Evolutionary conservation across 2,797 vertebrate species (phyloP).

Genomic region (Enteromius thamalakanensis): DNA sequence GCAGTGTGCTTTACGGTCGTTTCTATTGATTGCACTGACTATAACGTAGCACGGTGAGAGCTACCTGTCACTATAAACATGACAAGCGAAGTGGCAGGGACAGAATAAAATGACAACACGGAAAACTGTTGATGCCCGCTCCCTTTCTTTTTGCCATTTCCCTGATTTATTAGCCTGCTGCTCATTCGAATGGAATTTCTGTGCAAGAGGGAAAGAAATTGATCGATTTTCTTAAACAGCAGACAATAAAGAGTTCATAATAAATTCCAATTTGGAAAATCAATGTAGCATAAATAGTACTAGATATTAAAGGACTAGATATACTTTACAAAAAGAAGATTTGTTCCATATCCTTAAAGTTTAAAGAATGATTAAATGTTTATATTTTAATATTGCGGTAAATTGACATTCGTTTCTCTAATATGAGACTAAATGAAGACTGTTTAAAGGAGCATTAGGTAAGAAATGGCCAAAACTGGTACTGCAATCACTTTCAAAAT

Average conservation of each 20-base stretch:
- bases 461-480: too few relatives aligned
- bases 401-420: neutral
- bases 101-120: conserved; percentile 22
- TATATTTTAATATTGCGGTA: neutral
- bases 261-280: neutral
- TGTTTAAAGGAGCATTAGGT: too few relatives aligned
- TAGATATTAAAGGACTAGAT: neutral
- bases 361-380: neutral
- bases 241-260: neutral
- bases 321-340: neutral
- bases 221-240: neutral
- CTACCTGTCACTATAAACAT: conserved; percentile 54
- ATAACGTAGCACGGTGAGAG: conserved; percentile 13
- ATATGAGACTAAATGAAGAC: neutral
- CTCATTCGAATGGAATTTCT: conserved; percentile 27
- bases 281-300: neutral
- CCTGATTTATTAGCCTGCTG: conserved; percentile 31
- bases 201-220: neutral
- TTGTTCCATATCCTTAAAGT: neutral
- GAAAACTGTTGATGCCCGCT: conserved; percentile 24
- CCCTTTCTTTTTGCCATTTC: conserved; percentile 12
- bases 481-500: too few relatives aligned
- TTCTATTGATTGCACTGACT: conserved; percentile 49
- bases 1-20: conserved; percentile 46
- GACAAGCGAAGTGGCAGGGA: conserved; percentile 40